These are phyloP conservation scores for Oncopeltus fasciatus DNA, from an alignment of 1,140 invertebrate species.

Conservation along the genomic window DNA sequence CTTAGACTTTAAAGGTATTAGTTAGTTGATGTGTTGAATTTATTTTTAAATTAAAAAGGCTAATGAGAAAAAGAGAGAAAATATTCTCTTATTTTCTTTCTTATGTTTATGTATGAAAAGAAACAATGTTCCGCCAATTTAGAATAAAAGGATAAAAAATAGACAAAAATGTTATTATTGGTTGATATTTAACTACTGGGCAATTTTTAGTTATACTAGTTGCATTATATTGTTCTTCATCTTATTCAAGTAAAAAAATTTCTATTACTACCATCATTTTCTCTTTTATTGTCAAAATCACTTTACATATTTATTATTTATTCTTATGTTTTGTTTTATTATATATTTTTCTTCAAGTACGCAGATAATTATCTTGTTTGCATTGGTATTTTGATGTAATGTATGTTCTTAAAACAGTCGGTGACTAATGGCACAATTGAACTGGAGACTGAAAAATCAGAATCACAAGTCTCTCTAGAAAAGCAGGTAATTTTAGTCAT, in stretches of 20 bases:
- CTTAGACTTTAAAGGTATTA: too few relatives aligned
- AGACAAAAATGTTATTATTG: too few relatives aligned
- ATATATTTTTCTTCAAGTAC: neutral
- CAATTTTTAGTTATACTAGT: too few relatives aligned
- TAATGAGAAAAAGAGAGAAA: too few relatives aligned
- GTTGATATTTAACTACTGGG: too few relatives aligned
- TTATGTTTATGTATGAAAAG: too few relatives aligned
- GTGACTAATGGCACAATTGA: conserved; percentile 44
- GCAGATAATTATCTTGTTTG: conserved; percentile 14
- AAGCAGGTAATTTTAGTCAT: conserved; percentile 84
- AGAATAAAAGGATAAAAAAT: too few relatives aligned
- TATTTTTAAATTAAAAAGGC: too few relatives aligned
- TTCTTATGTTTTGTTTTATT: neutral
- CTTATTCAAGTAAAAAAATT: neutral
- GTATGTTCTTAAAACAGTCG: conserved; percentile 34
- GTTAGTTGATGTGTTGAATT: too few relatives aligned
- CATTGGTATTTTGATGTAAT: conserved; percentile 23
- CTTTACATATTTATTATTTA: neutral
- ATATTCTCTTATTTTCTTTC: too few relatives aligned
- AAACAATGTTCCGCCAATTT: too few relatives aligned
- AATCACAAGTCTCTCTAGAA: conserved; percentile 77
- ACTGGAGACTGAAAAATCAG: conserved; percentile 48
- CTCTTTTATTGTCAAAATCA: neutral
- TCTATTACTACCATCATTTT: neutral
- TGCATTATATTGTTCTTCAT: too few relatives aligned